Conservation (phyloP, 2,888 invertebrate genomes). For the Phrixothrix hirtus region DNA sequence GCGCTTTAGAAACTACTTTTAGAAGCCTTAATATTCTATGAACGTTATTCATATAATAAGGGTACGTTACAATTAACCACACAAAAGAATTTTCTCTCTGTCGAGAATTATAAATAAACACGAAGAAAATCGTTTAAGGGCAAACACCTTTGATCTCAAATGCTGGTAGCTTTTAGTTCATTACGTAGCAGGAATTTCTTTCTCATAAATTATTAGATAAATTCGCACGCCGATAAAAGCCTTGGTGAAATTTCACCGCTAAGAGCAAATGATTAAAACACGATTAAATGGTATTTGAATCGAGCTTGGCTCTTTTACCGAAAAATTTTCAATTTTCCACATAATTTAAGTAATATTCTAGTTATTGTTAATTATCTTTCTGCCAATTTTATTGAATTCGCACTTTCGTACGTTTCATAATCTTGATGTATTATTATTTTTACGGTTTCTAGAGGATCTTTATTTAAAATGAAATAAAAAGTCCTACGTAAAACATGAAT, state of each 20-base stretch:
- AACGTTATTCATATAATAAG: no score
- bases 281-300: conserved; percentile 22
- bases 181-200: conserved; percentile 19
- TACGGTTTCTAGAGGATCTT: no score
- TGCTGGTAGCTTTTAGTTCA: conserved; percentile 24
- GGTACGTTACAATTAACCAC: conserved; percentile 1
- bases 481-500: no score
- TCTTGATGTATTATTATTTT: no score
- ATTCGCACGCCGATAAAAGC: conserved; percentile 19
- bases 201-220: conserved; percentile 23
- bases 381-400: neutral
- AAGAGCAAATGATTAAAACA: conserved; percentile 23
- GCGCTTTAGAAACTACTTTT: no score
- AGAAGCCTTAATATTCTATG: no score
- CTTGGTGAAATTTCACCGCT: conserved; percentile 20
- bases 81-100: conserved; percentile 7
- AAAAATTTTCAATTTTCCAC: conserved; percentile 20
- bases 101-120: conserved; percentile 20
- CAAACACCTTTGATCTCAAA: conserved; percentile 21
- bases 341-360: conserved; percentile 15
- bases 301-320: conserved; percentile 7
- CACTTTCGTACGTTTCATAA: no score
- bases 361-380: conserved; percentile 11
- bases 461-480: no score
- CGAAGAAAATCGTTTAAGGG: conserved; percentile 13